These are phyloP conservation scores for Sinosuthora webbiana DNA, from an alignment of 2,113 vertebrate species.

Conservation along the genomic window DNA sequence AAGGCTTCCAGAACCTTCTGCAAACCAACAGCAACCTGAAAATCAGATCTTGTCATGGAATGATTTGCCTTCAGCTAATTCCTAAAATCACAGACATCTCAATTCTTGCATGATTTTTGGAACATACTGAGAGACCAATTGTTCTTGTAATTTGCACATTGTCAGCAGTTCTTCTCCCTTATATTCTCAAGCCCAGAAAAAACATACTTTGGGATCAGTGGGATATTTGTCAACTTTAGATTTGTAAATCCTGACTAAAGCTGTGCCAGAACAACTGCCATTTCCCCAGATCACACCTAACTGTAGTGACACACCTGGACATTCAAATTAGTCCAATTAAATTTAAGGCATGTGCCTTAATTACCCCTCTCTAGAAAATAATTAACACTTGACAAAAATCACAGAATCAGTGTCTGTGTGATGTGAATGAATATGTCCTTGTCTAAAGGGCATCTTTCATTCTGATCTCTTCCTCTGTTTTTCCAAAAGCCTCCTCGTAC, in stretches of 20 bases:
- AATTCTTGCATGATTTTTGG: not conserved
- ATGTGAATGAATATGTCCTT: not conserved
- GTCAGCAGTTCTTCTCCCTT: not conserved
- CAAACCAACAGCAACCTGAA: not conserved
- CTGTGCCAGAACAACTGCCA: not conserved
- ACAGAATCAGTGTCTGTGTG: not conserved
- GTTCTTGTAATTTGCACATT: not conserved
- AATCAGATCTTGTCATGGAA: not conserved
- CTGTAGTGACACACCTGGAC: not conserved
- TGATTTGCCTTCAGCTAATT: not conserved
- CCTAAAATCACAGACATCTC: not conserved
- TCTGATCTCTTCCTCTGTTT: not conserved
- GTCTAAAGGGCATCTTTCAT: not conserved
- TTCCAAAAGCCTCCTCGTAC: not conserved
- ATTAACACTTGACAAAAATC: not conserved
- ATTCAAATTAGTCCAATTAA: not conserved
- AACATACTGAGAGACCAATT: not conserved
- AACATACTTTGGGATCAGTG: not conserved
- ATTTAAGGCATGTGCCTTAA: not conserved
- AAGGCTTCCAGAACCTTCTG: not conserved
- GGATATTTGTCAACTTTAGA: not conserved
- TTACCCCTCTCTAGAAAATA: not conserved
- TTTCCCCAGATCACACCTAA: not conserved
- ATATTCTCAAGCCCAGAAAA: not conserved
- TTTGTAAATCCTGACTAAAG: not conserved